phyloP scores from a whole-genome alignment of 2,113 vertebrate genomes.

The Aptenodytes patagonicus region DNA sequence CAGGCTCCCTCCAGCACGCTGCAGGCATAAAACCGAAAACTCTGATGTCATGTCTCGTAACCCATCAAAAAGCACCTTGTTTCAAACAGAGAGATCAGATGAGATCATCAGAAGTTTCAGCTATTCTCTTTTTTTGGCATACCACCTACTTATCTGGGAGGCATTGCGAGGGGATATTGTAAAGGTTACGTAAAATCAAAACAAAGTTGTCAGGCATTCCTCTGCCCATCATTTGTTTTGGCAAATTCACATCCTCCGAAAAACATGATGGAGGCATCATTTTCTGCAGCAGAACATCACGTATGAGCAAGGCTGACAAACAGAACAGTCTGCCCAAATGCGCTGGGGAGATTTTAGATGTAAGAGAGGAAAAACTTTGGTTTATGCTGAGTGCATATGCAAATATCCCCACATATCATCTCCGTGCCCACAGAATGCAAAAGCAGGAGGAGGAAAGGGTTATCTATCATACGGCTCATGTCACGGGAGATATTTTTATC shows the following conservation, averaged over 20 bases:
- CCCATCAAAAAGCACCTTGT: constrained; percentile 56
- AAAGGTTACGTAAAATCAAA: constrained; percentile 19
- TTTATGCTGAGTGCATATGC: background rate
- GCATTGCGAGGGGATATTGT: background rate
- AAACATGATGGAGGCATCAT: background rate
- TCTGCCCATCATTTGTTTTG: constrained; percentile 2
- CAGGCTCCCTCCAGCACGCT: background rate
- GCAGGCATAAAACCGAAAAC: constrained; percentile 47
- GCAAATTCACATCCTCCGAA: background rate
- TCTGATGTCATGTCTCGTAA: constrained; percentile 62
- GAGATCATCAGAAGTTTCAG: constrained; percentile 55
- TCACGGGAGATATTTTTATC: background rate
- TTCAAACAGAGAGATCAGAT: constrained; percentile 32
- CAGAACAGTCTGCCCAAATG: background rate
- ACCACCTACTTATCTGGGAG: constrained; percentile 45
- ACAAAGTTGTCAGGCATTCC: background rate
- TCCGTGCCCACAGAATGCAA: background rate
- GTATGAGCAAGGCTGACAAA: background rate
- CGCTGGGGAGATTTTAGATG: background rate
- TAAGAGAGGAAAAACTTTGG: background rate
- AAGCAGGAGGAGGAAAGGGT: background rate
- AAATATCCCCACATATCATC: background rate
- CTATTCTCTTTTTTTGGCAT: constrained; percentile 24
- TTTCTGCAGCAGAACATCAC: background rate
- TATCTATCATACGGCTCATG: background rate